A percentile compares a stretch with the other conserved stretches of the same genome.
Conservation (phyloP, 2,113 vertebrate genomes). For the Mobula hypostoma region DNA sequence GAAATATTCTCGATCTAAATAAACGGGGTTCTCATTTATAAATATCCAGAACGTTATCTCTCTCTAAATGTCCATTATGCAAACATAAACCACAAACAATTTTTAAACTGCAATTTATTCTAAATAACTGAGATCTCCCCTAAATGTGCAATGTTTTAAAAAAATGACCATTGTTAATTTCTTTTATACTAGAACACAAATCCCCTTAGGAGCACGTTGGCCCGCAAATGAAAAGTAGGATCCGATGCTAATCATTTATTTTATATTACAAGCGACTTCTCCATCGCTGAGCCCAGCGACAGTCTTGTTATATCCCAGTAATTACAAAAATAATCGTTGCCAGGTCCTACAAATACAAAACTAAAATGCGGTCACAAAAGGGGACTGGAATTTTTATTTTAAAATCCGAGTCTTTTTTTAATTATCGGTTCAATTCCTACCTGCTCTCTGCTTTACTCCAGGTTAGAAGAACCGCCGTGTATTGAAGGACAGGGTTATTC, state of each 20-base stretch:
- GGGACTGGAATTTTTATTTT: not conserved
- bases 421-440: not conserved
- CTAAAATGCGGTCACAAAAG: not conserved
- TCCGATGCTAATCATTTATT: not conserved
- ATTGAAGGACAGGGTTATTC: not conserved
- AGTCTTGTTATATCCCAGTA: not conserved
- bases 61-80: not conserved
- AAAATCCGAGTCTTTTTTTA: not conserved
- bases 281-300: not conserved
- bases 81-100: not conserved
- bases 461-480: not conserved
- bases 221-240: not conserved
- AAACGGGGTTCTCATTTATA: slow-evolving; percentile 3
- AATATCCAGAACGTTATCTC: not conserved
- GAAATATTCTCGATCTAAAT: slow-evolving; percentile 22
- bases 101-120: not conserved
- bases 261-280: too few relatives aligned
- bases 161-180: not conserved
- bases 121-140: not conserved
- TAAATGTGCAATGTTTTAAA: not conserved
- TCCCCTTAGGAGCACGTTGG: not conserved
- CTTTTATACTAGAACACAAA: not conserved
- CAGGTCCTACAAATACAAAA: not conserved
- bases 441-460: not conserved
- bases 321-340: not conserved